Conservation (phyloP, 2,888 invertebrate genomes). For the Pammene fasciana region DNA sequence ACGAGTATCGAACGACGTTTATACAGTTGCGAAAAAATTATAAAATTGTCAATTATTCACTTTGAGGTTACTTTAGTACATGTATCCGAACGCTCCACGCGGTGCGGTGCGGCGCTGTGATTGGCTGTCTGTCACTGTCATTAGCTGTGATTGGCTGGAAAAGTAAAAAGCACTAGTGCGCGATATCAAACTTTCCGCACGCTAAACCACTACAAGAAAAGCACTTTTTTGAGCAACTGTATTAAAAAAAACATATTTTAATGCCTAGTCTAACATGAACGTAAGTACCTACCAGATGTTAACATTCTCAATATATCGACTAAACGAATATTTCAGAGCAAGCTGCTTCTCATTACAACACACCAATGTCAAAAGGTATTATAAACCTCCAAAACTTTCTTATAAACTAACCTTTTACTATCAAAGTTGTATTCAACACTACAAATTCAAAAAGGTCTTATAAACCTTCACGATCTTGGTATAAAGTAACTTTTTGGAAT, state of each 20-base stretch:
- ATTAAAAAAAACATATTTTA: background rate
- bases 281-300: conserved; percentile 7
- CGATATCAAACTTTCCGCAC: no score
- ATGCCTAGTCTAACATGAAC: background rate
- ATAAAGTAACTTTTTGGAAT: background rate
- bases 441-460: background rate
- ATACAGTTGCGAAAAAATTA: no score
- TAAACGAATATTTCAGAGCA: conserved; percentile 16
- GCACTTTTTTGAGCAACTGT: no score
- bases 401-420: background rate
- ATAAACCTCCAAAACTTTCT: background rate
- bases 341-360: conserved; percentile 16
- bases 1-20: no score
- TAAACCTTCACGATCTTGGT: background rate
- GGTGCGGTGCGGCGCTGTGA: no score
- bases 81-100: no score
- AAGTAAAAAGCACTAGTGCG: no score
- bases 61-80: no score
- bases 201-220: no score
- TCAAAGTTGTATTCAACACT: background rate
- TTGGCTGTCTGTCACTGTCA: no score
- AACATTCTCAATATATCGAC: conserved; percentile 21
- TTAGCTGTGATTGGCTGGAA: no score
- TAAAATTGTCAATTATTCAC: no score
- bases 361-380: background rate